A percentile compares a stretch with the other conserved stretches of the same genome.
Conservation (phyloP, 2,888 invertebrate species). For the Steromphala cineraria region DNA sequence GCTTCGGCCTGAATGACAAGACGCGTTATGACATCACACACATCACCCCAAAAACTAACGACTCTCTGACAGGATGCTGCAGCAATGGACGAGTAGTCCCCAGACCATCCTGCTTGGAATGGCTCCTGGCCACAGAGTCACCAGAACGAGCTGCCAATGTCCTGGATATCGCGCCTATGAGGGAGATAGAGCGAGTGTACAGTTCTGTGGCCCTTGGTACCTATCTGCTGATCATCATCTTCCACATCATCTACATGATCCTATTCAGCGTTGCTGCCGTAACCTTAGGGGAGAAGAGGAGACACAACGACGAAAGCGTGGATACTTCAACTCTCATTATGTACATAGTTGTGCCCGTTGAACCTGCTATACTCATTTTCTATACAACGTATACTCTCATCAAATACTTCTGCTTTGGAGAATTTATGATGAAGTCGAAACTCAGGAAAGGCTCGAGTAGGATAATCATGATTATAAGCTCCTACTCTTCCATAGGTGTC, state of each 20-base stretch:
- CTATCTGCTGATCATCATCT: conserved; percentile 60
- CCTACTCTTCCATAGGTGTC: conserved; percentile 31
- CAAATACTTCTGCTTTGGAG: conserved; percentile 32
- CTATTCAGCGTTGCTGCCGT: conserved; percentile 59
- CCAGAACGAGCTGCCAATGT: conserved; percentile 60
- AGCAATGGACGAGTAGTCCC: conserved; percentile 27
- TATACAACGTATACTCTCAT: conserved; percentile 39
- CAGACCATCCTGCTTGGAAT: conserved; percentile 62
- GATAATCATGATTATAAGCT: conserved; percentile 22
- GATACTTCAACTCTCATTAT: conserved; percentile 42
- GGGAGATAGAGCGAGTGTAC: conserved; percentile 64
- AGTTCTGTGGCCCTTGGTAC: conserved; percentile 64
- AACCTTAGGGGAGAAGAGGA: conserved; percentile 44
- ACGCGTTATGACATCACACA: conserved; percentile 64
- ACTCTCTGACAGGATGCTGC: conserved; percentile 24
- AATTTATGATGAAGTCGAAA: conserved; percentile 24
- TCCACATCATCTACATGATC: conserved; percentile 71
- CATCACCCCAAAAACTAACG: conserved; percentile 58
- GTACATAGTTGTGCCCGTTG: conserved; percentile 56
- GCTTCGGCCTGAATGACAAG: conserved; percentile 38
- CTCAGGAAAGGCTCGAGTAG: neutral
- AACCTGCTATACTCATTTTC: conserved; percentile 55
- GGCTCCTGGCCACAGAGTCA: conserved; percentile 55
- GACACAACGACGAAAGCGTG: conserved; percentile 32
- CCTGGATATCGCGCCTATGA: conserved; percentile 67